Evolutionary conservation across 2,113 vertebrate species (phyloP).

Genomic region (Alaudala cheleensis): DNA sequence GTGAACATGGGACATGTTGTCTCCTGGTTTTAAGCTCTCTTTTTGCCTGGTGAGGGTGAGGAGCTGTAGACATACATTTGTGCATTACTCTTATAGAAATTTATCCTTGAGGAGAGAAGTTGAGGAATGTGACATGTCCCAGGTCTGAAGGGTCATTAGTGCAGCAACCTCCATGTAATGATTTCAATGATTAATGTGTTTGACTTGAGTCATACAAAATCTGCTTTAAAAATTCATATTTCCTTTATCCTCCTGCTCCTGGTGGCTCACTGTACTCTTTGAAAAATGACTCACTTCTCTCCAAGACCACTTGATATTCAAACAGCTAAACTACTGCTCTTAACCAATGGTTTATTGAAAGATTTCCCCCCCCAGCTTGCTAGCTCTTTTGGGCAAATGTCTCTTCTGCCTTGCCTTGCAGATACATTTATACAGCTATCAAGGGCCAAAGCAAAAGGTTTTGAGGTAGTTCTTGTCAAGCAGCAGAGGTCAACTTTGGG

Average conservation of each 20-base stretch:
- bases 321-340: neutral
- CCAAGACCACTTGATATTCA: neutral
- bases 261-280: neutral
- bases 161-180: neutral
- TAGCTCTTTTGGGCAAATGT: neutral
- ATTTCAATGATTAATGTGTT: neutral
- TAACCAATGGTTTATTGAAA: neutral
- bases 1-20: neutral
- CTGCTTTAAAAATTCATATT: slow-evolving; percentile 2
- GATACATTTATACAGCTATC: neutral
- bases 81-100: neutral
- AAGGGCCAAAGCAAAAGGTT: neutral
- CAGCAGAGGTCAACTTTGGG: neutral
- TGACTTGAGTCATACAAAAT: neutral
- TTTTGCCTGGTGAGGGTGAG: neutral
- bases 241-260: neutral
- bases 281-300: neutral
- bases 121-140: fast-evolving
- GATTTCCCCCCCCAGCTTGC: neutral
- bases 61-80: neutral
- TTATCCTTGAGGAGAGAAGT: neutral
- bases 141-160: neutral
- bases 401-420: neutral
- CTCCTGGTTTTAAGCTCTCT: neutral
- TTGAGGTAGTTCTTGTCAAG: neutral